A percentile compares a stretch with the other conserved stretches of the same genome.
Evolutionary conservation across 2,888 invertebrate species (phyloP).

Genomic region (Epicampocera succincta): DNA sequence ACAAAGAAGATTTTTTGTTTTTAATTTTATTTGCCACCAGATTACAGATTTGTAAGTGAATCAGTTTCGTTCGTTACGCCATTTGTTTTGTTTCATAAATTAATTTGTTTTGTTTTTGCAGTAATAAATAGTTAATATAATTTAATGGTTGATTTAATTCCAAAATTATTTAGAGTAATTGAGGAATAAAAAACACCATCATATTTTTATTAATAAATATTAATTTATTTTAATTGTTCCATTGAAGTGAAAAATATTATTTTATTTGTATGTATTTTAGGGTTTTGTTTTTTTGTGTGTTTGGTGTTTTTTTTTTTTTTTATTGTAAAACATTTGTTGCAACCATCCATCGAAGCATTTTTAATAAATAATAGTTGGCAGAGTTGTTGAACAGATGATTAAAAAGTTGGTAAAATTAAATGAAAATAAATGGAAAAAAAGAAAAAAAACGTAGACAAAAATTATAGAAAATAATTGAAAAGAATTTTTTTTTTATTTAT

Average conservation of each 20-base stretch:
- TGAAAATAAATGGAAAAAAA: constrained; percentile 74
- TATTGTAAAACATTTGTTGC: constrained; percentile 46
- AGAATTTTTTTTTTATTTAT: not conserved
- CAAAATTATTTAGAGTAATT: constrained; percentile 34
- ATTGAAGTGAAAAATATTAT: constrained; percentile 14
- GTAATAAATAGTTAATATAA: constrained; percentile 59
- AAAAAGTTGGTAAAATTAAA: constrained; percentile 77
- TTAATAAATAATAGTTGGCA: constrained; percentile 69
- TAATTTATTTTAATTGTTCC: constrained; percentile 32
- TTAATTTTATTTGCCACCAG: not conserved
- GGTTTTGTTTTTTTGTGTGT: constrained; percentile 20
- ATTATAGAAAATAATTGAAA: constrained; percentile 69
- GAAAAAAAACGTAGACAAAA: constrained; percentile 71
- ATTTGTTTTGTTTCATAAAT: constrained; percentile 45
- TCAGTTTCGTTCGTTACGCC: constrained; percentile 17
- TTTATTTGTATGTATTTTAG: constrained; percentile 7
- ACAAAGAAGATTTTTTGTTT: constrained; percentile 3
- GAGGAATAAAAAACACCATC: not conserved
- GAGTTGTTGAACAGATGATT: constrained; percentile 80
- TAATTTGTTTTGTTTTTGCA: constrained; percentile 46
- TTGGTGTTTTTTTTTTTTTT: constrained; percentile 40
- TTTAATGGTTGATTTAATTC: constrained; percentile 71
- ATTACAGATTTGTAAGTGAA: not conserved
- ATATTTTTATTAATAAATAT: constrained; percentile 14
- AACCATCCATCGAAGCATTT: constrained; percentile 70